A percentile compares a stretch with the other conserved stretches of the same genome.
These are phyloP conservation scores for Hiodon alosoides DNA, from an alignment of 2,113 vertebrate species.

Conservation along the genomic window DNA sequence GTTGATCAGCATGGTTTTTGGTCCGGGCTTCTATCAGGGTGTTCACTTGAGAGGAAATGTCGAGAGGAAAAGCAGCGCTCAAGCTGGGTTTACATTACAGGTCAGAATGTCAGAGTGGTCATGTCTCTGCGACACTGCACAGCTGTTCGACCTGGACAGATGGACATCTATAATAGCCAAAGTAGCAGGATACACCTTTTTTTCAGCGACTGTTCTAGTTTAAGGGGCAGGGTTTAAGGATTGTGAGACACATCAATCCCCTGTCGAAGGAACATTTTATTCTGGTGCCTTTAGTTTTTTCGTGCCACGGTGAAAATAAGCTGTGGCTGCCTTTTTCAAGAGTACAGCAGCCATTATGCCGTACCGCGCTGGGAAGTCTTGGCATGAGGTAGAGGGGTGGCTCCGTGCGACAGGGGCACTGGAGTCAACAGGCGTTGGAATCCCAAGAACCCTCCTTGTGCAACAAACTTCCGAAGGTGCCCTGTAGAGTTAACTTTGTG, in stretches of 20 bases:
- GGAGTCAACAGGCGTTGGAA: too few species aligned
- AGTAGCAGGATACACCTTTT: not conserved
- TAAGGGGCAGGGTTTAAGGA: not conserved
- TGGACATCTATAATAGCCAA: not conserved
- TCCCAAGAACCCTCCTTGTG: too few species aligned
- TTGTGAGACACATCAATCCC: not conserved
- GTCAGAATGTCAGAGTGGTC: not conserved
- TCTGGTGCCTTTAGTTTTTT: not conserved
- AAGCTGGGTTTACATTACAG: conserved; percentile 31
- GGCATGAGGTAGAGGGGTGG: too few species aligned
- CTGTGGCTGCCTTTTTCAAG: too few species aligned
- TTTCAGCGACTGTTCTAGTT: not conserved
- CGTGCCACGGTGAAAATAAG: not conserved
- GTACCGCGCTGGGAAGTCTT: too few species aligned
- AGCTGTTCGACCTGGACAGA: not conserved
- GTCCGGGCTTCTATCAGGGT: conserved; percentile 34
- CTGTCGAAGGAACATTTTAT: not conserved
- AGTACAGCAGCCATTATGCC: too few species aligned
- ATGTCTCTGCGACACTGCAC: not conserved
- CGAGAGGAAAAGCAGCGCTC: conserved; percentile 33
- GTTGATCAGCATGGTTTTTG: conserved; percentile 7
- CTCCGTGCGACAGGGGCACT: too few species aligned
- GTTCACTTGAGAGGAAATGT: conserved; percentile 50
- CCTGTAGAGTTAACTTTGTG: too few species aligned
- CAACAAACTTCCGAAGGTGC: too few species aligned